Evolutionary conservation across 1,140 invertebrate genomes (phyloP), one percentile per base, ranked within the genome.

Genomic region (Bradysia coprophila): DNA sequence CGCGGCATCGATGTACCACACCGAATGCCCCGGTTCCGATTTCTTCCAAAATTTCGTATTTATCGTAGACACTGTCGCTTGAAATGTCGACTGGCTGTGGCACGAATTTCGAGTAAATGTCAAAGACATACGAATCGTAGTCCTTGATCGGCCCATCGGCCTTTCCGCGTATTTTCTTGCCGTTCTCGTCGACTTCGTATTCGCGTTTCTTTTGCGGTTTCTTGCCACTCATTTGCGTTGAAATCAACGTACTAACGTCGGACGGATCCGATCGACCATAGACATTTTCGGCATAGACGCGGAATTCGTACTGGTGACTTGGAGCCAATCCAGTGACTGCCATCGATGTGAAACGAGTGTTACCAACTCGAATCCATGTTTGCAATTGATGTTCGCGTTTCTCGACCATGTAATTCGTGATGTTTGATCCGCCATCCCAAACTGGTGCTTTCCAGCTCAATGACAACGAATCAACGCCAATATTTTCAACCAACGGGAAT

Each of bases 11-110:
- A 57, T 99, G 95, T 1, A 98, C 95, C 20, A 98, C 94, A 41
- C 95, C 96, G 62, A 98, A 99, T 4, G 95, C 94, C 38, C 96
- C 96, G 48, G 88, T 93, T 52, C 96, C 95, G 52, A 99, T 93
- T 72, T 99, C 95, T 66, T 99, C 96, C 15, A 98, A 69, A 46
- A 99, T 97, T 54, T 98, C 95, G 59, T 99, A 99, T 53, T 85
- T 83, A 56, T 98, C 94, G 56, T 97, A 96, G 0, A 98, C 90
- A 45, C 87, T 95, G 42, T 80, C 81, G 1, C 79, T 81, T 56
- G 90, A 94, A 49, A 98, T 89, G 52, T 97, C 91, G 19, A 97
- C 93, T 1, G 93, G 90, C 56, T 95, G 87, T 13, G 93, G 92
- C 41, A 93, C 81, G 50, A 90, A 94, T 60, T 95, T 95, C 51